Percentiles rank a stretch among this genome's conserved stretches.
phyloP scores from a whole-genome alignment of 2,888 invertebrate species.

The Melinaea marsaeus region DNA sequence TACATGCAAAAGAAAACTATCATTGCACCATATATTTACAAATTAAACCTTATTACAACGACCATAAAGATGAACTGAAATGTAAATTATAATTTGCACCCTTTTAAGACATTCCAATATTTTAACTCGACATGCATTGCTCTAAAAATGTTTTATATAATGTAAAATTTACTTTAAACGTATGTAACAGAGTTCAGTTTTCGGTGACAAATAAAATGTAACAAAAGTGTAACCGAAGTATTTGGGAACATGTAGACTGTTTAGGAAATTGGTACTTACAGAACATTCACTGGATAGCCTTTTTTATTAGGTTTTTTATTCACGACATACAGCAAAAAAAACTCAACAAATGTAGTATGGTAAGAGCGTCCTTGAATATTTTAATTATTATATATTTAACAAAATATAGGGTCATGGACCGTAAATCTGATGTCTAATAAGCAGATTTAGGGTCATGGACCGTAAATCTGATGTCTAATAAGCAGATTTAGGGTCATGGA shows the following conservation, averaged over 20 bases:
- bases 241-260: constrained; percentile 23
- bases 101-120: constrained; percentile 24
- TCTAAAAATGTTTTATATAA: constrained; percentile 9
- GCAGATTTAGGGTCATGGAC: no score
- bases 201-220: neutral
- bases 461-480: no score
- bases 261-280: constrained; percentile 29
- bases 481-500: no score
- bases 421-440: no score
- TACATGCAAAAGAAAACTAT: neutral
- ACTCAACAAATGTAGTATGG: no score
- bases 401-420: no score
- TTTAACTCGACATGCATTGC: constrained; percentile 21
- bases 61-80: neutral
- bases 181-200: constrained; percentile 2
- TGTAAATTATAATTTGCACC: constrained; percentile 13
- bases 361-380: no score
- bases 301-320: constrained; percentile 9
- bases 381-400: no score
- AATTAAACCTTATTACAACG: constrained; percentile 8
- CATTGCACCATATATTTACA: neutral
- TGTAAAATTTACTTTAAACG: neutral
- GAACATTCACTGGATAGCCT: constrained; percentile 10
- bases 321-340: no score
- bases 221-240: constrained; percentile 12